Percentiles rank a stretch among this genome's conserved stretches.
Conservation (phyloP, 2,888 invertebrate genomes). For the Pristionchus arcanus region DNA sequence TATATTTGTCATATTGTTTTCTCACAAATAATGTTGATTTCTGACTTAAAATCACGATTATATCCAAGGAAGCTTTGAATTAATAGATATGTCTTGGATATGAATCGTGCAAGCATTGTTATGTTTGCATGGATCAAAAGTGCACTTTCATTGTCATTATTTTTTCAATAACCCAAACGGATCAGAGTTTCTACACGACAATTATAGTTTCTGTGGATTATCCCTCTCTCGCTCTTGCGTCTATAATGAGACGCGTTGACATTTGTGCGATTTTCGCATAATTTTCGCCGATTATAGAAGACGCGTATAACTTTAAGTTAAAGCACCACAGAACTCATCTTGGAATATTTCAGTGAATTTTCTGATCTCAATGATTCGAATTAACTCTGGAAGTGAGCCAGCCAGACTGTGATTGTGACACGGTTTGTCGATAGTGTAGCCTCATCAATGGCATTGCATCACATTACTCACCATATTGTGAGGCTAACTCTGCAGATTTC, state of each 20-base stretch:
- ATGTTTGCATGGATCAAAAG: background rate
- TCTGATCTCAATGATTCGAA: background rate
- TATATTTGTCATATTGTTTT: too few relatives aligned
- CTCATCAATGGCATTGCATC: background rate
- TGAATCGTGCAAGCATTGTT: too few relatives aligned
- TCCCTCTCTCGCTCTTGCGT: background rate
- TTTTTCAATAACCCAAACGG: background rate
- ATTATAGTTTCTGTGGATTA: background rate
- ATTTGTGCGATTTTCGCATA: background rate
- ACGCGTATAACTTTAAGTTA: too few relatives aligned
- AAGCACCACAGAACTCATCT: too few relatives aligned
- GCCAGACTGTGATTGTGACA: background rate
- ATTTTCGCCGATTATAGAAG: too few relatives aligned
- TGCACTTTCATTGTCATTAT: background rate
- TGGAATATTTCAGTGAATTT: background rate
- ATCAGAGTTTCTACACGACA: background rate
- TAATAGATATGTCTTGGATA: background rate
- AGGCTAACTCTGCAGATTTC: background rate
- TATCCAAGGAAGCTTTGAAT: too few relatives aligned
- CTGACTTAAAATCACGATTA: too few relatives aligned
- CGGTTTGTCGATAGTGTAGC: background rate
- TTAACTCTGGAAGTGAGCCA: too few relatives aligned
- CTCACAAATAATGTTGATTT: too few relatives aligned
- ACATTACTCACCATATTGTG: slow-evolving; percentile 1
- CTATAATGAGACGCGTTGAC: background rate